These are phyloP conservation scores for Corydoras sp. DNA, from an alignment of 2,113 vertebrate species.

Conservation along the genomic window DNA sequence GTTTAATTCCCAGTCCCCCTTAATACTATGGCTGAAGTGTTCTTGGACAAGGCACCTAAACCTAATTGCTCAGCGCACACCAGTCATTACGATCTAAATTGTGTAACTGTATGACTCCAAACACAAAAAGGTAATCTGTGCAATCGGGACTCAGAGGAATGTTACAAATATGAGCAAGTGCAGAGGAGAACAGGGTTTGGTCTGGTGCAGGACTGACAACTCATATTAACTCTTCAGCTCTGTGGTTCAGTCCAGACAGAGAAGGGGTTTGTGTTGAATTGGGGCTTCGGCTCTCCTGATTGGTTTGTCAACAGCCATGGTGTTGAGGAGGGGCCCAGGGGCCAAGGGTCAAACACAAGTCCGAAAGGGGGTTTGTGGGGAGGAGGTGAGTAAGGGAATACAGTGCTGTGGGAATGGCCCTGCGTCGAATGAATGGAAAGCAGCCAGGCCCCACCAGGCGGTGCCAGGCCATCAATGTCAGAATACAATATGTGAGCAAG, in stretches of 20 bases:
- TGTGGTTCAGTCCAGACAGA: not conserved
- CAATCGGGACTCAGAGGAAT: no score
- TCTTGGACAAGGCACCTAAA: no score
- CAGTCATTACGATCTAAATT: no score
- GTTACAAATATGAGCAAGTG: no score
- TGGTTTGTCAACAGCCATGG: conserved; percentile 26
- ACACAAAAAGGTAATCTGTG: no score
- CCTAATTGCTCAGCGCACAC: no score
- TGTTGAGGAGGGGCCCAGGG: conserved; percentile 21
- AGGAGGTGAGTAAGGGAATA: conserved; percentile 9
- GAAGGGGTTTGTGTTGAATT: conserved; percentile 17
- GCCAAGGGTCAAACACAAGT: conserved; percentile 17
- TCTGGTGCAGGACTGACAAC: no score
- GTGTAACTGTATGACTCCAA: no score
- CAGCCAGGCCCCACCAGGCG: conserved; percentile 32
- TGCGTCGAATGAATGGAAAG: conserved; percentile 22
- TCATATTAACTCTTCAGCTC: not conserved
- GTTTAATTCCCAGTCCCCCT: no score
- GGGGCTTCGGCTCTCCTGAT: conserved; percentile 27
- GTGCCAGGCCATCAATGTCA: conserved; percentile 19
- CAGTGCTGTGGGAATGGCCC: conserved; percentile 36
- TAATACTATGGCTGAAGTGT: no score
- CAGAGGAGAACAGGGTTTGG: no score
- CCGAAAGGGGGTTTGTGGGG: conserved; percentile 11
- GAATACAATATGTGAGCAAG: conserved; percentile 24